phyloP scores from a whole-genome alignment of 2,888 invertebrate species.

The Torymus tubicola region DNA sequence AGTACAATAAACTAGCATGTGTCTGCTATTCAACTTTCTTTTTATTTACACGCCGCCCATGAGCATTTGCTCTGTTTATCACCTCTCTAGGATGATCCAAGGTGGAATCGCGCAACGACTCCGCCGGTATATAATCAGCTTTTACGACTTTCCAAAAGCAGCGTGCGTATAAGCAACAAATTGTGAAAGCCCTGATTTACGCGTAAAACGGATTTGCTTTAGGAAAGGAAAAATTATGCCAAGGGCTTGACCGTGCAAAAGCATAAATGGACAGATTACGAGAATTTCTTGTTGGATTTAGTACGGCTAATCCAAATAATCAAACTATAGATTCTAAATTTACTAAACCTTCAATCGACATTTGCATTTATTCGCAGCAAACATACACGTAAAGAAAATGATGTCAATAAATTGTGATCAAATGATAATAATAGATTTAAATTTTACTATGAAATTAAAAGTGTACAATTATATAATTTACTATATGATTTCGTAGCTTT shows the following conservation, averaged over 20 bases:
- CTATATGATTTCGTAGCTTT: no score
- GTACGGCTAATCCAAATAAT: no score
- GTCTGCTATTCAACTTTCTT: conserved; percentile 38
- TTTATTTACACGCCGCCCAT: not conserved
- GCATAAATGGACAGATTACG: not conserved
- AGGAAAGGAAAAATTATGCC: conserved; percentile 32
- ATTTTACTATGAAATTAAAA: no score
- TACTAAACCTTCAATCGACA: not conserved
- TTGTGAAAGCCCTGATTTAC: conserved; percentile 10
- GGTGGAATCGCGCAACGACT: not conserved
- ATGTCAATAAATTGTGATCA: no score
- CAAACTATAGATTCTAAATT: no score
- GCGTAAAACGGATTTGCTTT: conserved; percentile 20
- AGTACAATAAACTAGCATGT: conserved; percentile 58
- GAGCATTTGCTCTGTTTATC: no score
- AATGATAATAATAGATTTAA: no score
- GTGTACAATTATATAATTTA: no score
- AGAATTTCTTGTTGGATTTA: no score
- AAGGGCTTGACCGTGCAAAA: conserved; percentile 31
- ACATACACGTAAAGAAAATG: no score
- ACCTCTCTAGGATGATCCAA: no score
- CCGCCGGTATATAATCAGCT: not conserved
- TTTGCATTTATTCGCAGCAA: not conserved
- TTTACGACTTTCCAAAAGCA: conserved; percentile 8
- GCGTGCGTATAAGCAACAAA: not conserved